Evolutionary conservation across 2,113 vertebrate genomes (phyloP).

Genomic region (Xenopus borealis): DNA sequence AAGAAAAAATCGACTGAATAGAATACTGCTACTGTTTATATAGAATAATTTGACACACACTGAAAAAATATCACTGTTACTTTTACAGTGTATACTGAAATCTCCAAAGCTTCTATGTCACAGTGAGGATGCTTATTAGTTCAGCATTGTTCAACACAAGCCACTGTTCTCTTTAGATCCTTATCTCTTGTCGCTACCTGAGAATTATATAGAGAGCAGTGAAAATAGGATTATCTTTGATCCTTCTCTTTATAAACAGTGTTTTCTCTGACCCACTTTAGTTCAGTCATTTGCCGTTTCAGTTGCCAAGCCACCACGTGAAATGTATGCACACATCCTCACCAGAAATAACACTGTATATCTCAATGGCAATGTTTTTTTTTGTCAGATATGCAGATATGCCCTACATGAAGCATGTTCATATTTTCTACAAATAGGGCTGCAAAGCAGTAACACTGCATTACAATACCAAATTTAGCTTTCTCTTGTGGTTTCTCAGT

Average conservation of each 20-base stretch:
- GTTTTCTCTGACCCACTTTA: constrained; percentile 27
- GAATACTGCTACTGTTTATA: too few species aligned
- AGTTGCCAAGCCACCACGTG: background rate
- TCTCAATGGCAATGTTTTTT: too few species aligned
- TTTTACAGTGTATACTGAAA: background rate
- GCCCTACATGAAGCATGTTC: too few species aligned
- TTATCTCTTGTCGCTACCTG: constrained; percentile 20
- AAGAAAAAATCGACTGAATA: too few species aligned
- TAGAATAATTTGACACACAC: too few species aligned
- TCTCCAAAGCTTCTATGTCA: background rate
- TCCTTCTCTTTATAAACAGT: constrained; percentile 24
- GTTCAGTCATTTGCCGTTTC: constrained; percentile 13
- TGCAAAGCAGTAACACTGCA: too few species aligned
- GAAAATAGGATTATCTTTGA: constrained; percentile 29
- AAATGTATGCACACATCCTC: background rate
- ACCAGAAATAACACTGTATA: background rate
- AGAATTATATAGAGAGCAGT: constrained; percentile 4
- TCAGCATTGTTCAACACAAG: constrained; percentile 12
- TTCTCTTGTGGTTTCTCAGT: too few species aligned
- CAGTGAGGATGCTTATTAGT: constrained; percentile 14
- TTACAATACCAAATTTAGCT: too few species aligned
- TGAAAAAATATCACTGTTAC: too few species aligned
- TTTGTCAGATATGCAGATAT: too few species aligned
- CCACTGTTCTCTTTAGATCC: constrained; percentile 15
- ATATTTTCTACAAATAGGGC: too few species aligned